A percentile compares a stretch with the other conserved stretches of the same genome.
Evolutionary conservation across 2,888 invertebrate genomes (phyloP).

Genomic region (Dyspetes luteomarginatus): DNA sequence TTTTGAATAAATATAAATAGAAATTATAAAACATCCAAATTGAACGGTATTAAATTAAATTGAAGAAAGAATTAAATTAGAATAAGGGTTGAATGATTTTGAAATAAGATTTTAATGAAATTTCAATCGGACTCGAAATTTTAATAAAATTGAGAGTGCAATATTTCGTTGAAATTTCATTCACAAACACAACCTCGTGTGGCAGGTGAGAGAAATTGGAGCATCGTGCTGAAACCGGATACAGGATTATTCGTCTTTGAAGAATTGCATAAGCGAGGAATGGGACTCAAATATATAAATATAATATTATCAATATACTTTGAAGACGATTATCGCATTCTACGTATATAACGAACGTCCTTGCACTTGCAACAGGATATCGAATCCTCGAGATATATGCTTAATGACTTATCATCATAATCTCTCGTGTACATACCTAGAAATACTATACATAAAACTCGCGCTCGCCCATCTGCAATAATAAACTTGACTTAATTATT

Average conservation of each 20-base stretch:
- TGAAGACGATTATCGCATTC: slow-evolving; percentile 40
- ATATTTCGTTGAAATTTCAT: no score
- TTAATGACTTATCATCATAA: slow-evolving; percentile 53
- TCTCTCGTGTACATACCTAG: slow-evolving; percentile 23
- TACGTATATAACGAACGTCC: slow-evolving; percentile 65
- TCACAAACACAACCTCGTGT: no score
- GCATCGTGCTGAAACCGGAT: slow-evolving; percentile 34
- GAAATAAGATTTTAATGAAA: no score
- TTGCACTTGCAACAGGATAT: slow-evolving; percentile 76
- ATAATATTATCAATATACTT: not conserved
- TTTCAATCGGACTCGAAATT: no score
- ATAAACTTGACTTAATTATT: slow-evolving; percentile 54
- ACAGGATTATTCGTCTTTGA: slow-evolving; percentile 17
- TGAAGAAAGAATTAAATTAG: no score
- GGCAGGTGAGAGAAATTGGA: slow-evolving; percentile 15
- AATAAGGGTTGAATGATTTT: no score
- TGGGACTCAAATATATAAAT: not conserved
- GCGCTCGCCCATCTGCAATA: slow-evolving; percentile 22
- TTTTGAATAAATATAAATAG: no score
- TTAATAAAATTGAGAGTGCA: no score
- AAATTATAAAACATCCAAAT: no score
- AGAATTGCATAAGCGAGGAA: slow-evolving; percentile 34
- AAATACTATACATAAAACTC: slow-evolving; percentile 28
- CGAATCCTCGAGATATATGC: slow-evolving; percentile 62
- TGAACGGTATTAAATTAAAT: no score